A percentile compares a stretch with the other conserved stretches of the same genome.
Conservation (phyloP, 1,140 invertebrate genomes). For the Scaptomyza hsui region DNA sequence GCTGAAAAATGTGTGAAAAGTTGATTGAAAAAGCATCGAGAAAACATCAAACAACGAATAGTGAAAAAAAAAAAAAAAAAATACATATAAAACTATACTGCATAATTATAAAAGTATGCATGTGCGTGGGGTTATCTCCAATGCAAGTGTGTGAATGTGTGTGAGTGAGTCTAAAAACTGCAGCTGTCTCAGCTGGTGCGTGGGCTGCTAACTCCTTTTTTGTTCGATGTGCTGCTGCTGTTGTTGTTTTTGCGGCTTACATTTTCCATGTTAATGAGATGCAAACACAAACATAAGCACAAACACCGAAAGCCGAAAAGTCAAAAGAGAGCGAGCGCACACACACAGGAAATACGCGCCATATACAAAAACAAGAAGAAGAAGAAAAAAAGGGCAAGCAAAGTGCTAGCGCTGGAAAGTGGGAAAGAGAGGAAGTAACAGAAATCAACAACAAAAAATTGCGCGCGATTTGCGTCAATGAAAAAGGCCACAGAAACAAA, state of each 20-base stretch:
- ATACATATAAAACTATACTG: too few species aligned
- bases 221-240: conserved; percentile 29
- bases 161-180: conserved; percentile 1
- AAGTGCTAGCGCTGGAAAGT: too few species aligned
- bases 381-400: conserved; percentile 21
- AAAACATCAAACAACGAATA: conserved; percentile 60
- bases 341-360: conserved; percentile 70
- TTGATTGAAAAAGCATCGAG: conserved; percentile 71
- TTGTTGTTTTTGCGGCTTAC: conserved; percentile 45
- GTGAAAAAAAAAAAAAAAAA: conserved; percentile 33
- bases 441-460: conserved; percentile 64
- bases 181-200: conserved; percentile 50
- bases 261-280: conserved; percentile 76
- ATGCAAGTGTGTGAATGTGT: conserved; percentile 1
- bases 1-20: conserved; percentile 48
- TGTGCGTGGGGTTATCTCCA: conserved; percentile 47
- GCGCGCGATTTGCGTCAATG: conserved; percentile 79
- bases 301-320: conserved; percentile 49
- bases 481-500: conserved; percentile 37
- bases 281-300: conserved; percentile 69
- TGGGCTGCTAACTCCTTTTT: conserved; percentile 69
- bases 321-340: conserved; percentile 41
- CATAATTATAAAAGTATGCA: conserved; percentile 75
- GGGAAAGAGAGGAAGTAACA: conserved; percentile 53
- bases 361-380: conserved; percentile 51